A percentile compares a stretch with the other conserved stretches of the same genome.
Conservation (phyloP, 2,797 vertebrate species). For the Oophaga sylvatica region DNA sequence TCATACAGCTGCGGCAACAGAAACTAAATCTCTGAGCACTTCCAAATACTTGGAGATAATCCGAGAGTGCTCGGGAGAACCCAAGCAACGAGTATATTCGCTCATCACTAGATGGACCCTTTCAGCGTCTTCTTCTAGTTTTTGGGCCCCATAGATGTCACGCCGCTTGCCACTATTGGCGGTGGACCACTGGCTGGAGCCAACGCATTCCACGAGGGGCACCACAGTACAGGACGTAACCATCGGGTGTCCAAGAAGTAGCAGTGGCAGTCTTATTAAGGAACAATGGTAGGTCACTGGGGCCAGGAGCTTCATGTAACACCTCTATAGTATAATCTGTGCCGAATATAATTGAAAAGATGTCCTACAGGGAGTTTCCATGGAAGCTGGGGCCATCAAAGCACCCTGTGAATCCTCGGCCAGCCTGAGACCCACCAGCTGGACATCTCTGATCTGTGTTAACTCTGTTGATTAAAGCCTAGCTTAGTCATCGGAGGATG, state of each 20-base stretch:
- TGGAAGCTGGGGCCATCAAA: not conserved
- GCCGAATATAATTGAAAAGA: not conserved
- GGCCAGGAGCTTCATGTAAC: not conserved
- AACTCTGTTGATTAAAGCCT: conserved; percentile 2
- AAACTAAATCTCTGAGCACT: too few relatives aligned
- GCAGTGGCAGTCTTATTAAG: not conserved
- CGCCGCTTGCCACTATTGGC: too few relatives aligned
- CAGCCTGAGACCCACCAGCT: not conserved
- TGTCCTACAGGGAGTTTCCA: not conserved
- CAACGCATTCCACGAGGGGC: too few relatives aligned
- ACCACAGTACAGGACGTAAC: not conserved
- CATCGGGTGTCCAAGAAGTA: too few relatives aligned
- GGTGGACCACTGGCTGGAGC: too few relatives aligned
- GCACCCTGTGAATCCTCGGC: not conserved
- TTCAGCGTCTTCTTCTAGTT: too few relatives aligned
- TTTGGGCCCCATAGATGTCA: too few relatives aligned
- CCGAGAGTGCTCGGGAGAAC: too few relatives aligned
- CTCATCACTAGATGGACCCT: too few relatives aligned
- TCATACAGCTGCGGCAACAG: too few relatives aligned
- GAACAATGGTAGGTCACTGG: not conserved
- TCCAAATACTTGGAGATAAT: too few relatives aligned
- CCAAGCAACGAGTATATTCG: too few relatives aligned
- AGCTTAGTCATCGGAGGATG: not conserved
- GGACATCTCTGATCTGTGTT: conserved; percentile 7
- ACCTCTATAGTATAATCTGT: not conserved